Evolutionary conservation across 2,797 vertebrate species (phyloP), one percentile per base, ranked within the genome.

Genomic region (Yasuhikotakia modesta): DNA sequence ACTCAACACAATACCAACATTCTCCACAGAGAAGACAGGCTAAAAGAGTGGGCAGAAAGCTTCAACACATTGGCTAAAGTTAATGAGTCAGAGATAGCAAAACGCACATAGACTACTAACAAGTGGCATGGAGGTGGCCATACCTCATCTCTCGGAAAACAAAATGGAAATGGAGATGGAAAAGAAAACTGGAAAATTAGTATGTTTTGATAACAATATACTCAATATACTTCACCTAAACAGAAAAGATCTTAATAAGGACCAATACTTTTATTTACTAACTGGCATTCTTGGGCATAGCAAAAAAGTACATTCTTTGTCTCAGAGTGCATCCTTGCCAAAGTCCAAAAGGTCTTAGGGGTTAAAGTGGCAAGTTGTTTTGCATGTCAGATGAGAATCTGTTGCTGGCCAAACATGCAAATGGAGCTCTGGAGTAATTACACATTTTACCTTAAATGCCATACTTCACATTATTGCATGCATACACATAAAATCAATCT

Each of bases 301-400:
- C 66, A 61, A 6, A 17, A 24, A 22, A 10, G 22, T 11, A 11
- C 11, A 10, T 39, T 24, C 22, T 43, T 39, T 30, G 21, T n/a
- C 27, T 61, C 53, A 27, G 61, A 0, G 46, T 16, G 57, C 3
- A 83, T 79, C 89, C 83, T 85, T 85, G 79, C 61, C 60, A 67
- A 48, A 16, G 22, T 55, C 50, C 16, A n/a, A 39, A 50, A 74
- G 72, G 58, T 85, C 81, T 55, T 79, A n/a, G 60, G 85, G 85
- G 88, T 89, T 79, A 87, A 83, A 82, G 80, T 74, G 73, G 76
- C 70, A n/a, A 5, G 53, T 60, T 55, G 61, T 83, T 67, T 52
- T 21, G 39, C 74, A 85, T 81, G 21, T 60, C 73, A 64, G n/a
- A 75, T 81, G 58, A 81, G 45, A 30, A 60, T 66, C 7, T 22